Evolutionary conservation across 1,140 invertebrate species (phyloP).

Genomic region (Anastrepha ludens): DNA sequence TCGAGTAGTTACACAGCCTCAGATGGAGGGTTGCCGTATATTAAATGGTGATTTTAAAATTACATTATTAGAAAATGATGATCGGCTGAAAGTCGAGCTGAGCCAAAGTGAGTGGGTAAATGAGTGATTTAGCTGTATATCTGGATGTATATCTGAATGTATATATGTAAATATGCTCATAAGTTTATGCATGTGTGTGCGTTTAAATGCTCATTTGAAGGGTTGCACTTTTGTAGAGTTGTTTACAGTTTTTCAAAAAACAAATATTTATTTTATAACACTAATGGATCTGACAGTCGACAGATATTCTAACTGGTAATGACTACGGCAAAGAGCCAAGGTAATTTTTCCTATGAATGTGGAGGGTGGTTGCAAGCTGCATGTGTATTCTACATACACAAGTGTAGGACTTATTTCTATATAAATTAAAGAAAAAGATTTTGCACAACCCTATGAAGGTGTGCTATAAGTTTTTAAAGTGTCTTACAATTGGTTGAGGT

Average conservation of each 20-base stretch:
- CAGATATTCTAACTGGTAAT: slow-evolving; percentile 9
- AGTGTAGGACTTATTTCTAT: no score
- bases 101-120: slow-evolving; percentile 17
- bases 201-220: slow-evolving; percentile 26
- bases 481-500: no score
- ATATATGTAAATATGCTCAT: not conserved
- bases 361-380: no score
- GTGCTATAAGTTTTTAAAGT: no score
- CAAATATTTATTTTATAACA: slow-evolving; percentile 42
- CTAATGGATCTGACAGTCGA: slow-evolving; percentile 21
- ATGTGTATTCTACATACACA: no score
- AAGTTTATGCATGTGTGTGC: not conserved
- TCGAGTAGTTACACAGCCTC: not conserved
- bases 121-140: not conserved
- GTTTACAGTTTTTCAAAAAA: slow-evolving; percentile 35
- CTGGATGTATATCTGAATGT: not conserved
- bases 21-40: not conserved
- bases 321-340: not conserved
- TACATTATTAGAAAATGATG: slow-evolving; percentile 53
- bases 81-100: slow-evolving; percentile 31
- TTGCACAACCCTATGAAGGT: no score
- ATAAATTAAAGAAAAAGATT: no score
- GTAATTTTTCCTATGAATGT: not conserved
- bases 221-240: slow-evolving; percentile 22
- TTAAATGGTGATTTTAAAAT: slow-evolving; percentile 51